phyloP scores from a whole-genome alignment of 2,797 vertebrate genomes.

The Aldrovandia affinis region DNA sequence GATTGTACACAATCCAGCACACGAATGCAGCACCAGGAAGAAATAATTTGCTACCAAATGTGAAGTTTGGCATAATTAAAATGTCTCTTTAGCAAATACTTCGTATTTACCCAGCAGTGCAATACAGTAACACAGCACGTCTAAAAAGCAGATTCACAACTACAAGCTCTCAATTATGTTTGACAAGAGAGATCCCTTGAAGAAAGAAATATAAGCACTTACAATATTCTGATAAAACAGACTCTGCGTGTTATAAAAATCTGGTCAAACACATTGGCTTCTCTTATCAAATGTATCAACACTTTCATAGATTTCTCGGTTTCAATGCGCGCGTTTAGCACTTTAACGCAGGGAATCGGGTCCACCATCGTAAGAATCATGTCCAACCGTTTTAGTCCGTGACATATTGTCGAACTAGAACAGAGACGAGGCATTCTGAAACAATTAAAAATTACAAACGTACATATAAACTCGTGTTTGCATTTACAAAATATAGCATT shows the following conservation, averaged over 20 bases:
- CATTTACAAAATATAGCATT: not conserved
- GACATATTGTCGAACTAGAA: not conserved
- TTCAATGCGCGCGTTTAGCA: not conserved
- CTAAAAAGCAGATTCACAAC: not conserved
- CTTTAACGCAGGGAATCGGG: slow-evolving; percentile 2
- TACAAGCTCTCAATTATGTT: not conserved
- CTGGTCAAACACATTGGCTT: not conserved
- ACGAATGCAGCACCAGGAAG: not conserved
- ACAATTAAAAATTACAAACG: not conserved
- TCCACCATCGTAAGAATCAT: not conserved
- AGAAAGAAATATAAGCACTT: not conserved
- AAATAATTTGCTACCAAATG: not conserved
- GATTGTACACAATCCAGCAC: not conserved
- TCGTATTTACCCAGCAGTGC: not conserved
- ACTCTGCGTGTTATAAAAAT: not conserved
- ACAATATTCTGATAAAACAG: not conserved
- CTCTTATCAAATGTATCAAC: not conserved
- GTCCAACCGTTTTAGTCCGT: not conserved
- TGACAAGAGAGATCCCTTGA: not conserved
- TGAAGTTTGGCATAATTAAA: not conserved
- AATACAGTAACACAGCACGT: not conserved
- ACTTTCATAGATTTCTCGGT: not conserved
- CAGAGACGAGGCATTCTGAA: not conserved
- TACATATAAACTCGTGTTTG: slow-evolving; percentile 4
- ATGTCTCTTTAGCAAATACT: not conserved